These are phyloP conservation scores for Sphenopsis melanotis DNA, from an alignment of 2,797 vertebrate species.

Conservation along the genomic window DNA sequence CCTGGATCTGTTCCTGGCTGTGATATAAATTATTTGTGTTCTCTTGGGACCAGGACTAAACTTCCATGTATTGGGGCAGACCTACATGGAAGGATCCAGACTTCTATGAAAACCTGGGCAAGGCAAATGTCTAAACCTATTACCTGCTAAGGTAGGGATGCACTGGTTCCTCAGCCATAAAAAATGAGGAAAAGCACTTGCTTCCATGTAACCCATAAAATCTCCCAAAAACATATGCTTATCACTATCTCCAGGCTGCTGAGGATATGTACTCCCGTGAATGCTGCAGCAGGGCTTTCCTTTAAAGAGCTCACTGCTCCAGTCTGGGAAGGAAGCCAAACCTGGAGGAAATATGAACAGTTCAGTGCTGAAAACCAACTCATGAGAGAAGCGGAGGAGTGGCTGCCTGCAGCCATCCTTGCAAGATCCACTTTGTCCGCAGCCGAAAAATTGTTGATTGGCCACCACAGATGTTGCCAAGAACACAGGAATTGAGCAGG, in stretches of 20 bases:
- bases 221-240: not conserved
- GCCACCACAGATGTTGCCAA: not conserved
- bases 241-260: not conserved
- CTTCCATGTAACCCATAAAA: not conserved
- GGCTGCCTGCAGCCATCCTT: not conserved
- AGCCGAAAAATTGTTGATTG: not conserved
- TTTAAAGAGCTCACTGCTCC: not conserved
- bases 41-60: not conserved
- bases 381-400: not conserved
- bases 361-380: not conserved
- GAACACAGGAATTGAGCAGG: not conserved
- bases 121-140: not conserved
- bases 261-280: not conserved
- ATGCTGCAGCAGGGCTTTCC: not conserved
- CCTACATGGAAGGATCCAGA: not conserved
- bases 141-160: not conserved
- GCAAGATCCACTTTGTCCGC: not conserved
- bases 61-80: not conserved
- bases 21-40: conserved; percentile 7
- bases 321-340: conserved; percentile 11
- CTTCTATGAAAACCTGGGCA: not conserved
- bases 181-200: not conserved
- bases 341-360: not conserved
- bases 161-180: not conserved
- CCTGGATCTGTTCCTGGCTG: conserved; percentile 1